phyloP scores from a whole-genome alignment of 2,888 invertebrate species.

The Lasioglossum vierecki region DNA sequence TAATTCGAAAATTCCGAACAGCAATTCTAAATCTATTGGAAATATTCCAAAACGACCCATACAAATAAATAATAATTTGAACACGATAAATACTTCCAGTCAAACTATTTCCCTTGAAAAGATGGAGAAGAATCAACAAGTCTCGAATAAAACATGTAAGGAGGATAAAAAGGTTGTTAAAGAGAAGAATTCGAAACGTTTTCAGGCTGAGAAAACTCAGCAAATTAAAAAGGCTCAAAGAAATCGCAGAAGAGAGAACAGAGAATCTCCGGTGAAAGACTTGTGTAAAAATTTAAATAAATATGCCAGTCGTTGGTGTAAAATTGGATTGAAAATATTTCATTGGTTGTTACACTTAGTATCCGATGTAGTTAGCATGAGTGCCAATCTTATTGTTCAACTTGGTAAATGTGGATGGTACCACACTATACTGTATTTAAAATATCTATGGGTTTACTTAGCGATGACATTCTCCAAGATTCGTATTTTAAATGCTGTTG shows the following conservation, averaged over 20 bases:
- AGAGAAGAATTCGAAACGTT: constrained; percentile 83
- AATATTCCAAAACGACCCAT: constrained; percentile 77
- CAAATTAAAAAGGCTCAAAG: constrained; percentile 85
- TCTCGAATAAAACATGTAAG: constrained; percentile 85
- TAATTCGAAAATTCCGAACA: constrained; percentile 83
- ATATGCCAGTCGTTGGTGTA: constrained; percentile 86
- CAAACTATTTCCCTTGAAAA: constrained; percentile 77
- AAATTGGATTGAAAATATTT: constrained; percentile 86
- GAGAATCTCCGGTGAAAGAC: constrained; percentile 80
- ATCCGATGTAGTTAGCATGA: constrained; percentile 92
- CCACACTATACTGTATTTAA: constrained; percentile 79
- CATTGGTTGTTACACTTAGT: constrained; percentile 92
- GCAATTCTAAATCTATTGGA: constrained; percentile 74
- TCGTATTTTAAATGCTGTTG: constrained; percentile 79
- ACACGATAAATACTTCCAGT: constrained; percentile 77
- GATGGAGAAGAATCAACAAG: constrained; percentile 80
- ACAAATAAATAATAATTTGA: constrained; percentile 79
- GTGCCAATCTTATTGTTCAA: constrained; percentile 89
- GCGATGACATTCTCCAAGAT: constrained; percentile 79
- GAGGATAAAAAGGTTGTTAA: constrained; percentile 84
- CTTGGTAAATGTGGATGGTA: constrained; percentile 84
- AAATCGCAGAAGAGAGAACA: constrained; percentile 84
- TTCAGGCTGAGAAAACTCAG: constrained; percentile 83
- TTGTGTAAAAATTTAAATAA: constrained; percentile 83
- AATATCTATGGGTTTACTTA: constrained; percentile 80